Evolutionary conservation across 2,888 invertebrate species (phyloP), one percentile per base, ranked within the genome.

Genomic region (Galeopsomyia nigrocyanea): DNA sequence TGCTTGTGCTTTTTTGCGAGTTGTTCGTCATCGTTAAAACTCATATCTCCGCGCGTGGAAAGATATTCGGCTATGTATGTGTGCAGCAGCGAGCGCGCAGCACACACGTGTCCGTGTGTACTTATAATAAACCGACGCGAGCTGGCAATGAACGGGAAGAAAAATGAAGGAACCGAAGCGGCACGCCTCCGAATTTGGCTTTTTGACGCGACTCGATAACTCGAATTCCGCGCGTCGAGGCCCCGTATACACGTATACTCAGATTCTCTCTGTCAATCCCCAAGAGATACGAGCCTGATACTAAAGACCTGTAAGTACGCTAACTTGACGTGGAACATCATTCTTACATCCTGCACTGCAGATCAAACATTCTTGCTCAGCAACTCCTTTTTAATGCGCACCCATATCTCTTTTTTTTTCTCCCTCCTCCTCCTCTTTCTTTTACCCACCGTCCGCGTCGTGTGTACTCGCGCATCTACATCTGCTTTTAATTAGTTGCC

Each of bases 131-230:
- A n/a, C n/a, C n/a, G n/a, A n/a, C n/a, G n/a, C 55, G 56, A 10
- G 47, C 21, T n/a, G n/a, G 31, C 22, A 22, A 22, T 55, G 19
- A 21, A 3, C 13, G 55, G 13, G 19, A 47, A 49, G 47, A 61
- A 47, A 61, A 31, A 58, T 17, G 58, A 58, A 31, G 58, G 58
- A 58, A 17, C 17, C 17, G 9, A 2, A 31, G 22, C 19, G 51
- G 26, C 51, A 53, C 63, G 63, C 63, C 63, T 51, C 51, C 31
- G 57, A 17, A 26, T 26, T 57, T 31, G 57, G 6, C n/a, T 26
- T 31, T 57, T 31, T 31, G 10, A 21, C 21, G 51, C 58, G 58
- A 16, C 50, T 49, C 17, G 6, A 47, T 21, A 55, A 46, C 56
- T 16, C 56, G 47, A 56, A 31, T 53, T 21, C 63, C 9, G n/a